Evolutionary conservation across 2,113 vertebrate genomes (phyloP).

Genomic region (Trematocara unimaculatum): DNA sequence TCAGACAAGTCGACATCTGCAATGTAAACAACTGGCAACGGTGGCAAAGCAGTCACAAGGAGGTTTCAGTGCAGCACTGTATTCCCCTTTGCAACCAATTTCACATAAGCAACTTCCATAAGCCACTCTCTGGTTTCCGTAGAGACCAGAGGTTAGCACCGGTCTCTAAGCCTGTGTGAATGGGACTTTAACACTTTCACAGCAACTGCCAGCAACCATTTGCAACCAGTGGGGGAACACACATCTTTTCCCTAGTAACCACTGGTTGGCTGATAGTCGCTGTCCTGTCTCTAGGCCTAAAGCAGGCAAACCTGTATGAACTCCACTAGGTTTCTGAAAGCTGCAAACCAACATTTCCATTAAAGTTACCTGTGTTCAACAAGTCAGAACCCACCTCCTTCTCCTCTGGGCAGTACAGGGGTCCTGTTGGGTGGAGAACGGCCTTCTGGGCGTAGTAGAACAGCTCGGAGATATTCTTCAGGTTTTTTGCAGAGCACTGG

Average conservation of each 20-base stretch:
- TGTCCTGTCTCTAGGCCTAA: not conserved
- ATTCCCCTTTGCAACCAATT: not conserved
- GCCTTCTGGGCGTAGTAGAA: constrained; percentile 99
- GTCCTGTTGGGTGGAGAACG: constrained; percentile 95
- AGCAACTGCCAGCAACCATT: not conserved
- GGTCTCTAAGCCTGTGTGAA: not conserved
- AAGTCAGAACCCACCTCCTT: constrained; percentile 83
- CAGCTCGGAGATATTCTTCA: constrained; percentile 98
- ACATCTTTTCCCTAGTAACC: not conserved
- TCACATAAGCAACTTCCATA: not conserved
- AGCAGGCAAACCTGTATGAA: not conserved
- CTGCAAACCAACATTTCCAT: not conserved
- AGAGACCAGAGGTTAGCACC: not conserved
- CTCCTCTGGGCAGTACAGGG: constrained; percentile 94
- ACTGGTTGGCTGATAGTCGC: not conserved
- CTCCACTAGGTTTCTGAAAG: not conserved
- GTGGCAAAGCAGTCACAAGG: not conserved
- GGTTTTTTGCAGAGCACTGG: constrained; percentile 98
- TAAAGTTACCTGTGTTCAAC: not conserved
- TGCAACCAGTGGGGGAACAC: not conserved
- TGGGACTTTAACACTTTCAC: not conserved
- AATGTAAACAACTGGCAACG: not conserved
- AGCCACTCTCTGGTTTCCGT: not conserved
- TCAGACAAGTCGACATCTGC: not conserved
- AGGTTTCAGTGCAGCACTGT: not conserved